Conservation (phyloP, 2,113 vertebrate species). For the Silurus glanis region DNA sequence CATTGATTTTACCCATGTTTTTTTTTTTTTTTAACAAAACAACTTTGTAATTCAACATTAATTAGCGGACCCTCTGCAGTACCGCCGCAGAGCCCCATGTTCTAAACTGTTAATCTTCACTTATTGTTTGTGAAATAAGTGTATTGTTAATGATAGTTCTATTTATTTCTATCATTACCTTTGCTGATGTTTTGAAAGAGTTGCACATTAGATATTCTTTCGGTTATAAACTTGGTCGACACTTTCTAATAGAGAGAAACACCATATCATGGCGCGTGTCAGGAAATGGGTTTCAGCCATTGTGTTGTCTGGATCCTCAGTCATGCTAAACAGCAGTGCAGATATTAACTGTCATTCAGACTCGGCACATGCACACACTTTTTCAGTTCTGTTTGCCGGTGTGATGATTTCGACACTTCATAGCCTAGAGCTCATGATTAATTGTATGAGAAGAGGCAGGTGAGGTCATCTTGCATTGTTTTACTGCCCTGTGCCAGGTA, state of each 20-base stretch:
- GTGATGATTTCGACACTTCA: conserved; percentile 24
- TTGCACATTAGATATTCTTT: neutral
- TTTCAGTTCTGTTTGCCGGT: neutral
- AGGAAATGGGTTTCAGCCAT: conserved; percentile 22
- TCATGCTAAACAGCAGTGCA: conserved; percentile 21
- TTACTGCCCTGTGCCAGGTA: conserved; percentile 26
- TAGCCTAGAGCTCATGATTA: conserved; percentile 33
- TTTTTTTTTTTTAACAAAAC: too few relatives aligned
- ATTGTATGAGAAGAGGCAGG: conserved; percentile 19
- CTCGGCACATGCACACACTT: too few relatives aligned
- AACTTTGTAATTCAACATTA: too few relatives aligned
- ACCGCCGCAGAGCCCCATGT: too few relatives aligned
- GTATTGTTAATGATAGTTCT: neutral
- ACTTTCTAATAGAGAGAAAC: neutral
- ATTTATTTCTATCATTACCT: conserved; percentile 47
- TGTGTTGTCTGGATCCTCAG: conserved; percentile 36
- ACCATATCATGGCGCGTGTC: neutral
- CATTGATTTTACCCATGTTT: too few relatives aligned
- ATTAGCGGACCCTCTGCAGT: too few relatives aligned
- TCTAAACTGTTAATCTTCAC: neutral
- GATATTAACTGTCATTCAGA: conserved; percentile 49
- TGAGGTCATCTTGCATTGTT: conserved; percentile 32
- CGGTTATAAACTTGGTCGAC: neutral
- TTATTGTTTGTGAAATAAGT: neutral
- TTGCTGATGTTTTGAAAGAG: neutral